Conservation (phyloP, 2,888 invertebrate species). For the Dicycla oo region DNA sequence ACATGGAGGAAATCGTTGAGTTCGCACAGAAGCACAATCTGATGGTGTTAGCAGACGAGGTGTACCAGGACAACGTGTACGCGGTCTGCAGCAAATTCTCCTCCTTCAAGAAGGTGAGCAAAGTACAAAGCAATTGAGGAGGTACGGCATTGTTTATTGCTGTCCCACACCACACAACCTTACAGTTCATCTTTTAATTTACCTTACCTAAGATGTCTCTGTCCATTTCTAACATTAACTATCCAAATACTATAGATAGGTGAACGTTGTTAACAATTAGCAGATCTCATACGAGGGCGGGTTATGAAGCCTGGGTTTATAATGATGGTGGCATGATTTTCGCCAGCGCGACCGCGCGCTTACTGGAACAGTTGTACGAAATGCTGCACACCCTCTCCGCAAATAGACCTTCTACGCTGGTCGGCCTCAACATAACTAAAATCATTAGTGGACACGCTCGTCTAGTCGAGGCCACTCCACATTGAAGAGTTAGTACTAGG, state of each 20-base stretch:
- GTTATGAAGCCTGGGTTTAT: too few species aligned
- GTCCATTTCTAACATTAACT: neutral
- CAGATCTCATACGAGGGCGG: too few species aligned
- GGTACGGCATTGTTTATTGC: too few species aligned
- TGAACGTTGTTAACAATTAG: neutral
- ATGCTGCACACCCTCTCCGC: neutral
- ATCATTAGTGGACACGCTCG: neutral
- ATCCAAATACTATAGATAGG: neutral
- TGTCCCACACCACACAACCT: too few species aligned
- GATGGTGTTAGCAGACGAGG: conserved; percentile 97
- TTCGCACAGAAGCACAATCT: conserved; percentile 97
- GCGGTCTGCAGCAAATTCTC: conserved; percentile 96
- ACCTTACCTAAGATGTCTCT: too few species aligned
- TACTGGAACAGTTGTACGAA: neutral
- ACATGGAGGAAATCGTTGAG: conserved; percentile 97
- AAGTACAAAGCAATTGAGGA: neutral
- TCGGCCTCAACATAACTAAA: too few species aligned
- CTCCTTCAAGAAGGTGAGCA: conserved; percentile 96
- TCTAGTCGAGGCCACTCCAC: neutral
- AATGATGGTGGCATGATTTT: too few species aligned
- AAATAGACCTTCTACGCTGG: too few species aligned
- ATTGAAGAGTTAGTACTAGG: neutral
- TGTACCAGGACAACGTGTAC: conserved; percentile 99
- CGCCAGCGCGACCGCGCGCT: neutral
- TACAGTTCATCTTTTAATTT: too few species aligned